Conservation (phyloP, 2,797 vertebrate genomes). For the Kryptopterus vitreolus region DNA sequence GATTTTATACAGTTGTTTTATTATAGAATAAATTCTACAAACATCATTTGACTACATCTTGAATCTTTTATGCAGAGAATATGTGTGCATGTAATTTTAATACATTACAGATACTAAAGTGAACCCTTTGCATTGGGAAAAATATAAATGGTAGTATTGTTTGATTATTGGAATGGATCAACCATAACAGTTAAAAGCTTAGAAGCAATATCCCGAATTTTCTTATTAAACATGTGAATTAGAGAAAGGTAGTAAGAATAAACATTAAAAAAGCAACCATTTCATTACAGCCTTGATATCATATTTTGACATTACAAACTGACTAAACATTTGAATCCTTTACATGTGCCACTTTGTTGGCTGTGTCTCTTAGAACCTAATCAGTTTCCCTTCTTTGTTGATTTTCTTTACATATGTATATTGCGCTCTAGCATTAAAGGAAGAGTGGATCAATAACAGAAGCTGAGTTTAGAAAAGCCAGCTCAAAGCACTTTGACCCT, state of each 20-base stretch:
- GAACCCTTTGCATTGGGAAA: not conserved
- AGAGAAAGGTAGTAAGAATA: not conserved
- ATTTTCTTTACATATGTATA: not conserved
- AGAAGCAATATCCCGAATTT: not conserved
- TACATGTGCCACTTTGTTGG: not conserved
- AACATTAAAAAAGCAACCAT: not conserved
- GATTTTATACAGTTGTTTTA: not conserved
- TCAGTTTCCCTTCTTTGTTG: too few species aligned
- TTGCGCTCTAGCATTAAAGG: not conserved
- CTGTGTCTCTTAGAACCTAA: not conserved
- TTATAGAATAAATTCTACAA: not conserved
- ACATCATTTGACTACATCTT: not conserved
- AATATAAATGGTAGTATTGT: not conserved
- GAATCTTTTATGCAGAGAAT: not conserved
- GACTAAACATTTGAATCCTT: not conserved
- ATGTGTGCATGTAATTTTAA: not conserved
- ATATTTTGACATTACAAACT: not conserved
- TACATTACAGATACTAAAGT: not conserved
- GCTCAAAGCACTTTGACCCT: not conserved
- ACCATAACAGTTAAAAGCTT: not conserved
- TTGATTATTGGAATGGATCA: not conserved
- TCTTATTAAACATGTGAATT: not conserved
- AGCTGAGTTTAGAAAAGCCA: not conserved
- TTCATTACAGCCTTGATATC: not conserved
- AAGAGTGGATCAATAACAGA: not conserved